Base-by-base conservation (phyloP, 1,140 invertebrate genomes). In the Brachionus manjavacas region DNA sequence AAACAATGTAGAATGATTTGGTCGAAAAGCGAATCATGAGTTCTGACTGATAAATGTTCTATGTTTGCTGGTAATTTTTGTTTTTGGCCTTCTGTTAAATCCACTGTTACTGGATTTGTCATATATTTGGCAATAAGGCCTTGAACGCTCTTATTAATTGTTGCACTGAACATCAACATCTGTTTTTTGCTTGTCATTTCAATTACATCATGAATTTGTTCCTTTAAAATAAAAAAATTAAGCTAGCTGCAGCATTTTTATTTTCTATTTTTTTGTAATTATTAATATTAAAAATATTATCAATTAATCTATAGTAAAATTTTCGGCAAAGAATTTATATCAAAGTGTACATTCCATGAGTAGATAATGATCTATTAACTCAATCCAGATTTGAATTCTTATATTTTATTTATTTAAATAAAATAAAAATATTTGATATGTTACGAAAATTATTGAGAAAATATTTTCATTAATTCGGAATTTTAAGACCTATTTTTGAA, bases 161-260 rank as follows among this genome's bases (percentile, higher is more conserved):
- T 83, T 28, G 81, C 81, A 20, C 60, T 68, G 20, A 83, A 83
- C 39, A 83, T 68, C 12, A 83, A 20, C 81, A 83, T 83, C 70
- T 83, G 81, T n/a, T 49, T 46, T 83, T 83, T 72, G 28, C 23
- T 35, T 12, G 79, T 64, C 49, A 68, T 43, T 46, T 81, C 79
- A 25, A 81, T 81, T 23, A 81, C 52, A 81, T 81, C 52, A 81
- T 81, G 52, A 43, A 81, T 81, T 81, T 81, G 79, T 35, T 81
- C 79, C 76, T 80, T 20, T 72, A 16, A 20, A 23, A 25, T 20
- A 39, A 28, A n/a, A n/a, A n/a, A 43, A 43, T 25, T 0, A 41
- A 46, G n/a, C 3, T n/a, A 43, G 8, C 4, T 41, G 14, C 1
- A 52, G 14, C 1, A n/a, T 52, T n/a, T 49, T 49, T 49, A n/a